These are phyloP conservation scores for Phorcus lineatus DNA, from an alignment of 2,888 invertebrate genomes.

Conservation along the genomic window DNA sequence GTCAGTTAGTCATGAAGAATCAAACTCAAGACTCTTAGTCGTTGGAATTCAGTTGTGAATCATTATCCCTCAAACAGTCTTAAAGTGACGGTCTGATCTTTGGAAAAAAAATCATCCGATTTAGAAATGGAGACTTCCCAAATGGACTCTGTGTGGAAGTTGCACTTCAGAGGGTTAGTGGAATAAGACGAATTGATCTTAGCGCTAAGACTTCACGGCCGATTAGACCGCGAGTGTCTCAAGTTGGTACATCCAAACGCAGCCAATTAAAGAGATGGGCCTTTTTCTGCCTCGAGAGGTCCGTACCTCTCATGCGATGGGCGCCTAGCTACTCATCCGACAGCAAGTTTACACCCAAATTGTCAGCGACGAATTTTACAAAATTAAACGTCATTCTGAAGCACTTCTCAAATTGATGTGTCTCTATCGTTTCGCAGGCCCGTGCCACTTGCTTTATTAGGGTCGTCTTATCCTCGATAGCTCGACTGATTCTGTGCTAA, in stretches of 20 bases:
- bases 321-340: neutral
- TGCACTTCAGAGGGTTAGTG: conserved; percentile 18
- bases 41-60: too few species aligned
- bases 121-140: too few species aligned
- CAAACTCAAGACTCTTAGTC: too few species aligned
- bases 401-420: conserved; percentile 20
- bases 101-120: too few species aligned
- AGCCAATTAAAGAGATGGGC: conserved; percentile 26
- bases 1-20: too few species aligned
- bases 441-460: conserved; percentile 20
- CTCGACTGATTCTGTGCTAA: neutral
- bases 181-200: conserved; percentile 2
- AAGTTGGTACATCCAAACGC: conserved; percentile 1
- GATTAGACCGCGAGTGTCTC: conserved; percentile 11
- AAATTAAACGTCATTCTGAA: conserved; percentile 26
- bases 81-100: too few species aligned
- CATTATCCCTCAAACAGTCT: too few species aligned
- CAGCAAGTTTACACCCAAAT: conserved; percentile 21
- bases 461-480: conserved; percentile 1
- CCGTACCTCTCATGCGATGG: conserved; percentile 6
- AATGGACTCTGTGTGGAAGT: too few species aligned
- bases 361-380: conserved; percentile 19
- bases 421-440: conserved; percentile 19
- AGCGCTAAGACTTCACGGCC: neutral
- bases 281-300: conserved; percentile 17